These are phyloP conservation scores for Aphis gossypii DNA, from an alignment of 1,140 invertebrate species.

Conservation along the genomic window DNA sequence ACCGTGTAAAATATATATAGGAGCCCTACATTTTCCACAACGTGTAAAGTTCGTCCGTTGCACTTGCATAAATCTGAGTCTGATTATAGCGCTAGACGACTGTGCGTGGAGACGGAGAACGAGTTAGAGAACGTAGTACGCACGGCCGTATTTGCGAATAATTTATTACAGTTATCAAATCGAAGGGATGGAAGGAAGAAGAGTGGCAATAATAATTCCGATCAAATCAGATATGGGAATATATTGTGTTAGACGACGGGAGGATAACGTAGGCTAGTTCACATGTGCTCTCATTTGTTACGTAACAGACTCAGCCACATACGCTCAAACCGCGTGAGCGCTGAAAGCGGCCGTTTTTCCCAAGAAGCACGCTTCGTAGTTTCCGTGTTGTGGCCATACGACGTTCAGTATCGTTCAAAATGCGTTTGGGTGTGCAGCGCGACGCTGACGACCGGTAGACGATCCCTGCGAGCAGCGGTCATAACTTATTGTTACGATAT, in stretches of 20 bases:
- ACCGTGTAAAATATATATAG: neutral
- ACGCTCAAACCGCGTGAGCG: constrained; percentile 27
- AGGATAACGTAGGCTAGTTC: neutral
- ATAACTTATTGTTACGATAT: neutral
- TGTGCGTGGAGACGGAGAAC: neutral
- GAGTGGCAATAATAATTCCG: neutral
- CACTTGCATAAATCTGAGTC: neutral
- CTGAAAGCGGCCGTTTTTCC: neutral
- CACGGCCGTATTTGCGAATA: neutral
- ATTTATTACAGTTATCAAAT: neutral
- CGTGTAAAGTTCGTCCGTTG: neutral
- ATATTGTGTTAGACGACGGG: neutral
- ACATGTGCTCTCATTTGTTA: neutral
- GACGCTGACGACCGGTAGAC: neutral
- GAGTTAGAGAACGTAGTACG: neutral
- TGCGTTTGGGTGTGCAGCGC: constrained; percentile 26
- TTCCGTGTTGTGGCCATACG: neutral
- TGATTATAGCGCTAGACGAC: neutral
- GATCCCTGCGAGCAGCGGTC: neutral
- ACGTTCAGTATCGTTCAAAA: constrained; percentile 45
- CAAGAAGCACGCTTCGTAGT: neutral
- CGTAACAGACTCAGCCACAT: neutral
- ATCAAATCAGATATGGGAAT: neutral
- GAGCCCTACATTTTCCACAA: neutral
- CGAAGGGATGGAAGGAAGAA: no score